Evolutionary conservation across 2,888 invertebrate species (phyloP), one percentile per base, ranked within the genome.

Genomic region (Trichopoda pennipes): DNA sequence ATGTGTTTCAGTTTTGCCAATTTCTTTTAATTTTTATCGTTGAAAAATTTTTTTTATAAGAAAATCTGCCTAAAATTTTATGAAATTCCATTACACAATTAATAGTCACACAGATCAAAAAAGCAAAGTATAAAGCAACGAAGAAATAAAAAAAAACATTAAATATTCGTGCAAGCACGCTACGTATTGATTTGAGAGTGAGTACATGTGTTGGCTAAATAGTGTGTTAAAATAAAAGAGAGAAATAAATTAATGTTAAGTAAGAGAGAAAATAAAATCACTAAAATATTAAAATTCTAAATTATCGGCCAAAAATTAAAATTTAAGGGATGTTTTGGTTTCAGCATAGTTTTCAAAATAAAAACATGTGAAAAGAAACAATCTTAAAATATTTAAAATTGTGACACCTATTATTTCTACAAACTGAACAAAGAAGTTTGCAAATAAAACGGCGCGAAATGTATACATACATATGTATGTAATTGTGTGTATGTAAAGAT

Each of bases 51-150:
- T 58, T 61, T 3, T 17, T 38, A 47, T 1, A 51, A 35, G 38
- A 38, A 38, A 38, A 38, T 38, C 7, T 58, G 17, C 14, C 16
- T 38, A 49, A 28, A 47, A 21, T 38, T 49, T 49, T 60, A 42
- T 16, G 19, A 72, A 75, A 75, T 58, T 74, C 47, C 74, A 75
- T 75, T 75, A 58, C 66, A 75, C 74, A 75, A 66, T 66, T 75
- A 38, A n/a, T 58, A 17, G 35, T 56, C 14, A 9, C 17, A 44
- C 6, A 16, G 16, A 16, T 4, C 7, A 44, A 14, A 44, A 44
- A 42, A 42, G 2, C 42, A 44, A 44, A 38, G 12, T 38, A 10
- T 12, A 1, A 12, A 38, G n/a, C n/a, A n/a, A n/a, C n/a, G 9
- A 38, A 38, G 6, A 8, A 28, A 28, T 28, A 28, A 35, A 35